phyloP scores from a whole-genome alignment of 2,888 invertebrate species.

The Drepanosiphum platanoidis region DNA sequence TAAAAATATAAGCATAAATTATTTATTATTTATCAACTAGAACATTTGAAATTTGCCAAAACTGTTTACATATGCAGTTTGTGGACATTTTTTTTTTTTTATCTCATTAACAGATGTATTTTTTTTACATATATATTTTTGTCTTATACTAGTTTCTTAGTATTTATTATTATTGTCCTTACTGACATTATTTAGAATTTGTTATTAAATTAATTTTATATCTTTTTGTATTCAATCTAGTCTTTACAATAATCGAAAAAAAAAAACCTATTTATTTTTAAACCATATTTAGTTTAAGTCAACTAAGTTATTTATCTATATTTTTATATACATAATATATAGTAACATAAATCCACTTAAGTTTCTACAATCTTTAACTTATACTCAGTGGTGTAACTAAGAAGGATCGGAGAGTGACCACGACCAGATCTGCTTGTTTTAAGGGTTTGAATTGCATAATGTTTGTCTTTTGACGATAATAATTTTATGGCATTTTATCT shows the following conservation, averaged over 20 bases:
- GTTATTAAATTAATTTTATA: background rate
- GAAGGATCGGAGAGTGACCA: too few relatives aligned
- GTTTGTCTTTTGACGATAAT: too few relatives aligned
- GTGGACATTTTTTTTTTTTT: too few relatives aligned
- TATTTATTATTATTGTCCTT: constrained; percentile 17
- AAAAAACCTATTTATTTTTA: constrained; percentile 9
- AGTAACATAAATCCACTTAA: background rate
- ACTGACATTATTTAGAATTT: background rate
- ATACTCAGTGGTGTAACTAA: too few relatives aligned
- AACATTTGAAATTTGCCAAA: background rate
- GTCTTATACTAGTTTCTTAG: background rate
- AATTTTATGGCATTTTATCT: too few relatives aligned
- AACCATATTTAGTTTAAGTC: too few relatives aligned
- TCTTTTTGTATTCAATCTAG: constrained; percentile 13
- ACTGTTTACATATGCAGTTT: background rate
- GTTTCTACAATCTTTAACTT: too few relatives aligned
- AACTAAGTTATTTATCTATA: background rate
- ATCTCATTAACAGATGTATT: too few relatives aligned
- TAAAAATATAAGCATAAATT: background rate
- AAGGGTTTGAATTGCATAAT: too few relatives aligned
- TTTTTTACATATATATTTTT: constrained; percentile 11
- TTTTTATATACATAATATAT: too few relatives aligned
- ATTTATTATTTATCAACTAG: background rate
- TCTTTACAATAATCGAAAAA: background rate
- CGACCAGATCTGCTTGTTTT: too few relatives aligned